Percentiles rank a stretch among this genome's conserved stretches.
phyloP scores from a whole-genome alignment of 2,113 vertebrate species.

The Piprites chloris region DNA sequence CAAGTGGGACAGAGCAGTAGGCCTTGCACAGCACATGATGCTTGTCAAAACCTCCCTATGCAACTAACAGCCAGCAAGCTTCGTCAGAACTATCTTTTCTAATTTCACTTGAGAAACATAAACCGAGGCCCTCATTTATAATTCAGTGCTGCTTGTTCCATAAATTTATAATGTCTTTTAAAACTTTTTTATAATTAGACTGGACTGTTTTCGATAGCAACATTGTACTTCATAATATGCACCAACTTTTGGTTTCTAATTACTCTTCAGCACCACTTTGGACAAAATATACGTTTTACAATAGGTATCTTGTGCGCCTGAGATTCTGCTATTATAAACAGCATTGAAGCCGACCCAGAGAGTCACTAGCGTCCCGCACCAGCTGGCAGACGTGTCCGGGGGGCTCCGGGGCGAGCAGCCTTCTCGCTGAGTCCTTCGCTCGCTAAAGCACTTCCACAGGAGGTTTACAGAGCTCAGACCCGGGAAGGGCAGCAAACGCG shows the following conservation, averaged over 20 bases:
- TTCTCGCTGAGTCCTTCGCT: fast-evolving
- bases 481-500: not conserved
- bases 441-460: fast-evolving
- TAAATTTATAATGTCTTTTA: conserved; percentile 37
- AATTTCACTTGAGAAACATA: conserved; percentile 37
- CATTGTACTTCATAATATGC: not conserved
- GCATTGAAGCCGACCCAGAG: fast-evolving
- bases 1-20: not conserved
- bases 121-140: conserved; percentile 63
- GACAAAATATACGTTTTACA: fast-evolving
- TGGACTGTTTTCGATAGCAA: not conserved
- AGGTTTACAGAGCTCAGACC: not conserved
- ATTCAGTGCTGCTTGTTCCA: conserved; percentile 55
- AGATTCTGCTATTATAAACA: not conserved
- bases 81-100: not conserved
- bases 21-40: not conserved
- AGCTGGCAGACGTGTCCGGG: not conserved
- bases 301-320: fast-evolving
- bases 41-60: conserved; percentile 5
- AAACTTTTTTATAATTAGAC: not conserved
- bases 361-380: not conserved
- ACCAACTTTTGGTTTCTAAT: not conserved
- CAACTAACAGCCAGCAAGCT: not conserved
- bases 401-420: not conserved
- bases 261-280: not conserved